phyloP scores from a whole-genome alignment of 2,797 vertebrate genomes.

The Huso huso region DNA sequence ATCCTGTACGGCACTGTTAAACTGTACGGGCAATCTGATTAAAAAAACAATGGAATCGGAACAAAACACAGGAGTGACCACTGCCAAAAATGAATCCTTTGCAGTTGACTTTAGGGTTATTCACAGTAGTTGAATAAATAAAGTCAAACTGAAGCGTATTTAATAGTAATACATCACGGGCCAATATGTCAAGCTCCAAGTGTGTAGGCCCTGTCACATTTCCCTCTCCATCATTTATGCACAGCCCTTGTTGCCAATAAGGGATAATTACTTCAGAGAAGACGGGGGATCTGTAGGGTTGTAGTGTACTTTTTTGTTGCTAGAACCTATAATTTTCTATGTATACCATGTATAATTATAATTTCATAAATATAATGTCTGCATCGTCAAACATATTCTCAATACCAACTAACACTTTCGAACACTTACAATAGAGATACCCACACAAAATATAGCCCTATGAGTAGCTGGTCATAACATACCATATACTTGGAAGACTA shows the following conservation, averaged over 20 bases:
- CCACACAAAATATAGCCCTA: background rate
- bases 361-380: background rate
- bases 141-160: conserved; percentile 59
- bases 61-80: conserved; percentile 27
- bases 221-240: conserved; percentile 57
- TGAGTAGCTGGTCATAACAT: background rate
- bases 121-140: conserved; percentile 65
- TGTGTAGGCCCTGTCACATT: conserved; percentile 45
- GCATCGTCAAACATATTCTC: background rate
- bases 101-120: conserved; percentile 53
- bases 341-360: no score
- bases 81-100: conserved; percentile 43
- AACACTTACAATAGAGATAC: background rate
- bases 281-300: conserved; percentile 28
- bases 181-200: conserved; percentile 64
- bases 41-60: conserved; percentile 15
- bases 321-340: no score
- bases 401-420: background rate
- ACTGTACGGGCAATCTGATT: conserved; percentile 3
- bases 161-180: conserved; percentile 68
- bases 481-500: no score
- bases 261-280: conserved; percentile 48
- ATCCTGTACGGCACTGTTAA: conserved; percentile 6
- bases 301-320: no score
- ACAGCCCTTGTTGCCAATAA: conserved; percentile 37